Evolutionary conservation across 2,888 invertebrate genomes (phyloP).

Genomic region (Seira ritae): DNA sequence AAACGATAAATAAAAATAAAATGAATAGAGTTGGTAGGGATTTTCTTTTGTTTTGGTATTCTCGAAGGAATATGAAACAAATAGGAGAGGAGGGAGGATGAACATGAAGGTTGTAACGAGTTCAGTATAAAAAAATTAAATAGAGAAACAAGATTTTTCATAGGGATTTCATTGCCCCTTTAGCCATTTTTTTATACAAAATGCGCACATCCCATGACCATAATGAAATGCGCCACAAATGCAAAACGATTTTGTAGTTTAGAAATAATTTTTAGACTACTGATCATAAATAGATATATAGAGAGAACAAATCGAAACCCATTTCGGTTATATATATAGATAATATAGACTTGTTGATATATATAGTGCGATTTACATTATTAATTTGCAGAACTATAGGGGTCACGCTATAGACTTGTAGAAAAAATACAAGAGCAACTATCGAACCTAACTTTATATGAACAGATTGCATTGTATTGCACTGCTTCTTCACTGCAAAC

Average conservation of each 20-base stretch:
- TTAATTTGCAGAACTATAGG: constrained; percentile 22
- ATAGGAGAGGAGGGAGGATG: constrained; percentile 53
- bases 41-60: constrained; percentile 6
- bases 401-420: constrained; percentile 50
- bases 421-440: neutral
- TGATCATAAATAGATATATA: neutral
- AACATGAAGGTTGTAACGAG: constrained; percentile 48
- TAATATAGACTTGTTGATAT: neutral
- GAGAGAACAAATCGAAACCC: neutral
- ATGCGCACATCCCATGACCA: constrained; percentile 58
- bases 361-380: neutral
- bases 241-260: constrained; percentile 17
- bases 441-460: neutral
- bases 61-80: neutral
- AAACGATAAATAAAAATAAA: constrained; percentile 28
- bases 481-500: constrained; percentile 27
- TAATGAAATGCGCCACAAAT: constrained; percentile 54
- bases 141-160: constrained; percentile 55
- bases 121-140: constrained; percentile 50
- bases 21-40: neutral
- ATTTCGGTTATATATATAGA: neutral
- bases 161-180: constrained; percentile 67
- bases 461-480: neutral
- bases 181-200: constrained; percentile 60
- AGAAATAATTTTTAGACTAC: constrained; percentile 8